Conservation (phyloP, 2,888 invertebrate genomes). For the Polylopha cassiicola region DNA sequence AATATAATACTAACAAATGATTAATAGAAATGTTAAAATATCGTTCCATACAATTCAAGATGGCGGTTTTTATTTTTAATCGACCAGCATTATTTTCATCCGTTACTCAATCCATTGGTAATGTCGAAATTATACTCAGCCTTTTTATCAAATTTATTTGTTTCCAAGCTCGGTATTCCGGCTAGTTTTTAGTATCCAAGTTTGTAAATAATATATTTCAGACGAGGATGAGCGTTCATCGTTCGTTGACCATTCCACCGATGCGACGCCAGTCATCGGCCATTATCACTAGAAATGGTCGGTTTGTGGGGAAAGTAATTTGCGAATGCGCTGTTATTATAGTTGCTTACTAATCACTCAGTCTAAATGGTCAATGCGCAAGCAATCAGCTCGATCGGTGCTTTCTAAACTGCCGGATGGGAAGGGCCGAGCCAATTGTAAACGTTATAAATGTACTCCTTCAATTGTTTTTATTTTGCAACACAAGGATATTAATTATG, state of each 20-base stretch:
- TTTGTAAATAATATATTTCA: too few species aligned
- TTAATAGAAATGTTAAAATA: too few species aligned
- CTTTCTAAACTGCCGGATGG: constrained; percentile 29
- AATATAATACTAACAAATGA: too few species aligned
- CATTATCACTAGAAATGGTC: constrained; percentile 24
- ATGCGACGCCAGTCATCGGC: constrained; percentile 17
- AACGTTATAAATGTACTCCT: constrained; percentile 7
- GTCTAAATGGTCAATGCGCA: constrained; percentile 30
- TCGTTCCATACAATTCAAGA: too few species aligned
- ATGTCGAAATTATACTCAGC: too few species aligned
- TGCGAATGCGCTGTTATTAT: constrained; percentile 27
- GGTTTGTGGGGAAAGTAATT: constrained; percentile 29
- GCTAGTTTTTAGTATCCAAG: too few species aligned
- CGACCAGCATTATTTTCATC: too few species aligned
- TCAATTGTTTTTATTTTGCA: neutral
- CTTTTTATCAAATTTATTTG: too few species aligned
- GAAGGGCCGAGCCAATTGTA: constrained; percentile 15
- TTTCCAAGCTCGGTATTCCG: too few species aligned
- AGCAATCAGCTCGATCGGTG: constrained; percentile 27
- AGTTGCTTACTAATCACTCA: constrained; percentile 32
- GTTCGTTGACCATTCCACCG: constrained; percentile 20
- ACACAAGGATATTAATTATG: neutral
- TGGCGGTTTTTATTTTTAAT: too few species aligned
- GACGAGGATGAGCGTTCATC: too few species aligned
- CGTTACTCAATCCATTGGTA: too few species aligned